Conservation (phyloP, 2,888 invertebrate genomes). For the Penaeus monodon region DNA sequence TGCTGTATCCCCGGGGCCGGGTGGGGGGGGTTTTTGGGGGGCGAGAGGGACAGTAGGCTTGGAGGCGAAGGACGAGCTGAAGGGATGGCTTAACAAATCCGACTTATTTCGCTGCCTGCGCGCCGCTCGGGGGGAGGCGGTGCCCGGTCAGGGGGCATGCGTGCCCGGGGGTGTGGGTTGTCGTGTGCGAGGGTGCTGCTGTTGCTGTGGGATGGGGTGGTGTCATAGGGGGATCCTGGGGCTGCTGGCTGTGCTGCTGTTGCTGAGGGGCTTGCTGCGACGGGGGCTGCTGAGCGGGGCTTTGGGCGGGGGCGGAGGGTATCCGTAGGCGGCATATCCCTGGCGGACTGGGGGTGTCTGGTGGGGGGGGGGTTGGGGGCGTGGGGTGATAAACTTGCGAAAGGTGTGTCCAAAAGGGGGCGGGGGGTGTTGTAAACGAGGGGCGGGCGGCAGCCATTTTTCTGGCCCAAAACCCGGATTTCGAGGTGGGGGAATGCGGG, state of each 20-base stretch:
- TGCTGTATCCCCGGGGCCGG: conserved; percentile 53
- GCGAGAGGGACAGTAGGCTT: conserved; percentile 52
- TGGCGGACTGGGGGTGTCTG: conserved; percentile 56
- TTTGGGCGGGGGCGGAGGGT: conserved; percentile 63
- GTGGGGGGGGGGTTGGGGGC: conserved; percentile 56
- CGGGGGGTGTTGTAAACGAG: conserved; percentile 53
- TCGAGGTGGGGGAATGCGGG: conserved; percentile 59
- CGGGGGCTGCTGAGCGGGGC: conserved; percentile 55
- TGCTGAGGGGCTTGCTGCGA: conserved; percentile 50
- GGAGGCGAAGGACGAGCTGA: conserved; percentile 44
- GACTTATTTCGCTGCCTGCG: conserved; percentile 40
- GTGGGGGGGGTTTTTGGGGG: conserved; percentile 56
- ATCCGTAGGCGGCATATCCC: conserved; percentile 54
- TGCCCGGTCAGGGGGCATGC: conserved; percentile 61
- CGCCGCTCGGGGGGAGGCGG: conserved; percentile 50
- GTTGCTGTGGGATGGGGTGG: conserved; percentile 50
- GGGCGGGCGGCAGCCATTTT: conserved; percentile 60
- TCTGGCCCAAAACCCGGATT: conserved; percentile 62
- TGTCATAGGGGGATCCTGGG: conserved; percentile 59
- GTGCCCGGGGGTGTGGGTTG: conserved; percentile 31
- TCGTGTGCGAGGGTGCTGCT: conserved; percentile 36
- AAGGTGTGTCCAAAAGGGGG: conserved; percentile 62
- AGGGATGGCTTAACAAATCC: conserved; percentile 46
- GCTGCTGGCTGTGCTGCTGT: conserved; percentile 54
- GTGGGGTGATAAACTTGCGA: conserved; percentile 62